Evolutionary conservation across 1,140 invertebrate genomes (phyloP).

Genomic region (Lepidurus packardi): DNA sequence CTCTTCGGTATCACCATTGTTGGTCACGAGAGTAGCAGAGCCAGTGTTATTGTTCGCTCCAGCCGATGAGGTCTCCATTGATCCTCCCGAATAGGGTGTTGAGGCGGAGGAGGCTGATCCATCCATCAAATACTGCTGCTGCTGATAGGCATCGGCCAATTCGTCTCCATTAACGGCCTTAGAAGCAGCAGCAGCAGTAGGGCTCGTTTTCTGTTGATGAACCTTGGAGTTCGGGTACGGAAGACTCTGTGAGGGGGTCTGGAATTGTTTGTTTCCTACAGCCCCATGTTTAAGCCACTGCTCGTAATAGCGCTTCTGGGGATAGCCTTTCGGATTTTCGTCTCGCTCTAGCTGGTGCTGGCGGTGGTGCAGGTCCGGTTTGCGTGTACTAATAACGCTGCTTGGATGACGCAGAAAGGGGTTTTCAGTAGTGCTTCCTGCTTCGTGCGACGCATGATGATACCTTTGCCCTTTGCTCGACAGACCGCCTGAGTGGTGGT

Average conservation of each 20-base stretch:
- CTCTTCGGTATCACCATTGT: neutral
- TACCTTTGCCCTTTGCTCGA: neutral
- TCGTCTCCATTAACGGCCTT: neutral
- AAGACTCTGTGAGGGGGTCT: neutral
- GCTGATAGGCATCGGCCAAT: slow-evolving; percentile 12
- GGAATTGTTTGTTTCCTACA: neutral
- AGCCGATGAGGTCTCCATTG: neutral
- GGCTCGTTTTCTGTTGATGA: neutral
- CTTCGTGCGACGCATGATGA: neutral
- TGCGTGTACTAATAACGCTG: slow-evolving; percentile 18
- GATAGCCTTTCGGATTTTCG: slow-evolving; percentile 17
- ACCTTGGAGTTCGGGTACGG: neutral
- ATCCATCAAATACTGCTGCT: neutral
- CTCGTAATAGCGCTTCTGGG: slow-evolving; percentile 14
- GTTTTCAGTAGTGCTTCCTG: slow-evolving; percentile 12
- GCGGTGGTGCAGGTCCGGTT: slow-evolving; percentile 20
- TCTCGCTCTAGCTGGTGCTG: neutral
- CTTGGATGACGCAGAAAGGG: slow-evolving; percentile 1
- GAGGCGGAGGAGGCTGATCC: neutral
- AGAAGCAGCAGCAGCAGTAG: neutral
- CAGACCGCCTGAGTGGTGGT: neutral
- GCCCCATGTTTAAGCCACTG: neutral
- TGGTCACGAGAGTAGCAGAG: neutral
- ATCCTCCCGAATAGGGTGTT: neutral
- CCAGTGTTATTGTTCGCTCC: neutral